phyloP scores from a whole-genome alignment of 2,888 invertebrate species.

The Ormyrus nitidulus region DNA sequence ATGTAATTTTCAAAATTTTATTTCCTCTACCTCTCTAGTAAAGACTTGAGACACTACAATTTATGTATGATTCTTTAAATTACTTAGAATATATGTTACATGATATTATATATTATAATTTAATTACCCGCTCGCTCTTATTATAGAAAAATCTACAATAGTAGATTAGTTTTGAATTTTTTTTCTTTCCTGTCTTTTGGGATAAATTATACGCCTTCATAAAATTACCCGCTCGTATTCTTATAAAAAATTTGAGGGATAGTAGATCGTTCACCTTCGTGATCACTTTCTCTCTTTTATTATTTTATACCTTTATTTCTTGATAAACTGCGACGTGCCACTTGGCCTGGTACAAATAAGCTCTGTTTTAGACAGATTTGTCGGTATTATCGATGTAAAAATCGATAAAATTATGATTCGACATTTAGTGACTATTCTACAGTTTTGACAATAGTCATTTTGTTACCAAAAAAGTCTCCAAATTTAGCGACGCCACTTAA shows the following conservation, averaged over 20 bases:
- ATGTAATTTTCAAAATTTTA: slow-evolving; percentile 67
- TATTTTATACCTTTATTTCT: slow-evolving; percentile 48
- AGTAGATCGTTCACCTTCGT: slow-evolving; percentile 55
- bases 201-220: slow-evolving; percentile 45
- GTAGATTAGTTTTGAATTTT: slow-evolving; percentile 58
- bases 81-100: slow-evolving; percentile 63
- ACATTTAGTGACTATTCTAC: slow-evolving; percentile 43
- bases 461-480: slow-evolving; percentile 39
- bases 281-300: slow-evolving; percentile 51
- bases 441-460: slow-evolving; percentile 53
- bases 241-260: slow-evolving; percentile 60
- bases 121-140: slow-evolving; percentile 58
- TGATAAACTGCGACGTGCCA: slow-evolving; percentile 51
- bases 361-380: slow-evolving; percentile 56
- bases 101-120: slow-evolving; percentile 59
- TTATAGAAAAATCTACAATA: slow-evolving; percentile 65
- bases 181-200: slow-evolving; percentile 39
- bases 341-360: slow-evolving; percentile 54
- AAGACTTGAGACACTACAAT: slow-evolving; percentile 73
- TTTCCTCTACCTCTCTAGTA: slow-evolving; percentile 72
- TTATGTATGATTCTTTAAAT: slow-evolving; percentile 69
- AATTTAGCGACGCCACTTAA: slow-evolving; percentile 42
- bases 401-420: slow-evolving; percentile 46
- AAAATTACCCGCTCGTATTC: slow-evolving; percentile 53
- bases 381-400: slow-evolving; percentile 35